Base-by-base conservation (phyloP, 2,888 invertebrate genomes). In the Xanthia togata region DNA sequence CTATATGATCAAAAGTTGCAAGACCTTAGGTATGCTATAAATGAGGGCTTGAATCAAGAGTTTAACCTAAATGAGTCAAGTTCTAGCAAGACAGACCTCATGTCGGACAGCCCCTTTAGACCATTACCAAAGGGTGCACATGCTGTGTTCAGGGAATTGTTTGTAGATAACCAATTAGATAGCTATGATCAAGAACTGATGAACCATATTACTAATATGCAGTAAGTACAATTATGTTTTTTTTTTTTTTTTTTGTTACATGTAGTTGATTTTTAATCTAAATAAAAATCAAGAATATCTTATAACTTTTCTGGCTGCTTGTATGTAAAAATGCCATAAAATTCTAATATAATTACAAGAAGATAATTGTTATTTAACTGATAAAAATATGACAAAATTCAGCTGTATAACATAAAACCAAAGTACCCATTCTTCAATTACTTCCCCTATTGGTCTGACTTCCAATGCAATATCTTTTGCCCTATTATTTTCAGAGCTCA, bases 1-100 rank as follows among this genome's bases (percentile, higher is more conserved):
- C 86, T 96, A 57, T 96, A 95, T 90, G 95, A 96, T 81, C 96
- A 96, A 74, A 94, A 94, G 79, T 89, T 97, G 80, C 95, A 95
- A 84, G 96, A 97, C 81, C 85, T 96, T 17, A 92, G 94, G 80
- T 95, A 93, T 93, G 97, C 97, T 20, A 97, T 97, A 72, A 96
- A 93, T 89, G 96, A 96, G 87, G 97, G 97, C 1, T 83, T 96
- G 5, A 95, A 90, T 41, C 96, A 96, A 70, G 95, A 96, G 81
- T 94, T 96, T 87, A 92, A 95, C 44, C 79, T 94, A 0, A 79
- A 85, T 62, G 90, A 90, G 14, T 47, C 65, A 23, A 76, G 68
- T 50, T 65, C 81, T 53, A 82, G 72, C n/a, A 84, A 76, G 55
- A 75, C 31, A 35, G 79, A 79, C 23, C 26, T n/a, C 0, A n/a